Evolutionary conservation across 2,888 invertebrate genomes (phyloP).

Genomic region (Lamellibrachia satsuma): DNA sequence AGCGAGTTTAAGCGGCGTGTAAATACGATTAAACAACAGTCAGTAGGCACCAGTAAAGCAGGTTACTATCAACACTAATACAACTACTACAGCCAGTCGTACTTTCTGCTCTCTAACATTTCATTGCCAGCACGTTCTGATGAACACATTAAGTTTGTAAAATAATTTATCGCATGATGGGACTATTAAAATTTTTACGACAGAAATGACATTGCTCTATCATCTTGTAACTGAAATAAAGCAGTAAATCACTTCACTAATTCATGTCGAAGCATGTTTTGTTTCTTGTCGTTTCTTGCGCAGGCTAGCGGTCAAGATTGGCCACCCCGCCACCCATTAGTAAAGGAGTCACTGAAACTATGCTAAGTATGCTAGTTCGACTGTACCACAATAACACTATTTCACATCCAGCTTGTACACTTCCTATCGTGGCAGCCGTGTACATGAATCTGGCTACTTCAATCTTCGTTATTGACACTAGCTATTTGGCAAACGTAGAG

Average conservation of each 20-base stretch:
- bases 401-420: neutral
- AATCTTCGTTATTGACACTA: neutral
- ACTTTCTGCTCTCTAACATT: neutral
- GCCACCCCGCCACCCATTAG: neutral
- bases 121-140: neutral
- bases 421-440: neutral
- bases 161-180: slow-evolving; percentile 5
- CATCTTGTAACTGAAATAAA: neutral
- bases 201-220: neutral
- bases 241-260: neutral
- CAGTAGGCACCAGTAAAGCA: neutral
- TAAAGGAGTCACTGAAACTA: neutral
- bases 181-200: neutral
- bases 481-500: slow-evolving; percentile 4
- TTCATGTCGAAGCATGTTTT: neutral
- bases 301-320: neutral
- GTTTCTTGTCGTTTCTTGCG: neutral
- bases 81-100: neutral
- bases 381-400: neutral
- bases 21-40: neutral
- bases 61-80: neutral
- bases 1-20: neutral
- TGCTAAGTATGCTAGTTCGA: neutral
- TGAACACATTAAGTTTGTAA: neutral
- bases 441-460: neutral